A percentile compares a stretch with the other conserved stretches of the same genome.
These are phyloP conservation scores for Idris sp. DNA, from an alignment of 1,140 invertebrate genomes.

Conservation along the genomic window DNA sequence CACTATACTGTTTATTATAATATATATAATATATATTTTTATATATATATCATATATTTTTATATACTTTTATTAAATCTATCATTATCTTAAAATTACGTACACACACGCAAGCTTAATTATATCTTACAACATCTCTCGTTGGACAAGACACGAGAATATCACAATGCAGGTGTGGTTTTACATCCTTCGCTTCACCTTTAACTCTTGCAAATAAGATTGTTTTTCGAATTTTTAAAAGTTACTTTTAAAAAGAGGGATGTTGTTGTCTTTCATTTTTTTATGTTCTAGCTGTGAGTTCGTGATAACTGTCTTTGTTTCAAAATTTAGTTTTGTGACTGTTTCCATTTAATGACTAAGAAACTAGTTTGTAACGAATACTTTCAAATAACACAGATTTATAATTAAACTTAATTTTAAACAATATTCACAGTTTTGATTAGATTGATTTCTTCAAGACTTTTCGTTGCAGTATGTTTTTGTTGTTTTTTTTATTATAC, in stretches of 20 bases:
- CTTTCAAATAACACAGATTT: too few relatives aligned
- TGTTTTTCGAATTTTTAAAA: conserved; percentile 11
- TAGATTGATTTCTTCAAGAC: too few relatives aligned
- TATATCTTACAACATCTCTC: conserved; percentile 75
- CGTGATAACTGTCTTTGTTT: too few relatives aligned
- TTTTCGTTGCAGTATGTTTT: too few relatives aligned
- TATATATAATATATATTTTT: conserved; percentile 51
- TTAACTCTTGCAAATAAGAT: conserved; percentile 38
- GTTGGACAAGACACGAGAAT: conserved; percentile 78
- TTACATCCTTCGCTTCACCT: conserved; percentile 46
- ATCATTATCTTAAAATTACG: conserved; percentile 63
- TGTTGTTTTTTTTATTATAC: too few relatives aligned
- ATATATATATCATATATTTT: conserved; percentile 2
- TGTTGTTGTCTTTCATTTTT: too few relatives aligned
- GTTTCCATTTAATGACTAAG: too few relatives aligned
- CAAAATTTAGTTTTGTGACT: too few relatives aligned
- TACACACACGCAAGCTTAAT: conserved; percentile 72
- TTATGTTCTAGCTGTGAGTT: too few relatives aligned
- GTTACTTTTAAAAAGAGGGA: conserved; percentile 1
- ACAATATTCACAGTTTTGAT: too few relatives aligned
- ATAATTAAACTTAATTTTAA: too few relatives aligned
- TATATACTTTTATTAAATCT: conserved; percentile 54
- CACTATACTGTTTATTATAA: conserved; percentile 51
- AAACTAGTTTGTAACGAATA: too few relatives aligned
- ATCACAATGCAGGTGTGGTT: conserved; percentile 76